Evolutionary conservation across 2,113 vertebrate species (phyloP), one percentile per base, ranked within the genome.

Genomic region (Labeo rohita): DNA sequence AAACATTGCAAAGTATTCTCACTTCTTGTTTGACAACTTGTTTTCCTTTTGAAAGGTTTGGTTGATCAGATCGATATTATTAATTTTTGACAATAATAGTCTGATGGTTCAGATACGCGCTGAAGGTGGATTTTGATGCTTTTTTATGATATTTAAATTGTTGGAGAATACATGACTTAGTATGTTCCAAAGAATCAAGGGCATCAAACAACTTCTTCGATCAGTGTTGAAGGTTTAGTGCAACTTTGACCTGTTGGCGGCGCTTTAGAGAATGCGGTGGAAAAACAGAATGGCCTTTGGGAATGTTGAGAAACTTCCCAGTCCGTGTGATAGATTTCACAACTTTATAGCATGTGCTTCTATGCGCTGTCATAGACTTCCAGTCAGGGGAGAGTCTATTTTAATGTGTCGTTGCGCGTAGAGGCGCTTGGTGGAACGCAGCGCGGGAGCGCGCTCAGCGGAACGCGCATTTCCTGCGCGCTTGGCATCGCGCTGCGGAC

Each of bases 401-500:
- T 82, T 70, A 82, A 82, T 39, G 11, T 54, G 34, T 16, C 3
- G 28, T 11, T 70, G 63, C 47, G 80, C 63, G 65, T 70, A 18
- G 70, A 10, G 63, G 28, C 65, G 49, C 82, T 84, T 56, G 50
- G 7, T 59, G 68, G 82, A 50, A 54, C 34, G 68, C 68, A 43
- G 34, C 18, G 21, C 65, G 68, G 4, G 66, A 54, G 50, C 82
- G 68, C 36, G 82, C 82, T 59, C 68, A 43, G 36, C 68, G 21
- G 68, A 84, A 84, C 82, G 68, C 21, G 68, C 82, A 47, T 84
- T 59, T 84, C 50, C 50, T 5, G 82, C 82, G 68, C 68, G 50
- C 10, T 45, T 84, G 66, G 50, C 36, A 84, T 73, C 49, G 82
- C 68, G 50, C 68, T 54, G 11, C 34, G 13, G 66, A 84, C 66